Base-by-base conservation (phyloP, 2,797 vertebrate species). In the Pipistrellus kuhlii region DNA sequence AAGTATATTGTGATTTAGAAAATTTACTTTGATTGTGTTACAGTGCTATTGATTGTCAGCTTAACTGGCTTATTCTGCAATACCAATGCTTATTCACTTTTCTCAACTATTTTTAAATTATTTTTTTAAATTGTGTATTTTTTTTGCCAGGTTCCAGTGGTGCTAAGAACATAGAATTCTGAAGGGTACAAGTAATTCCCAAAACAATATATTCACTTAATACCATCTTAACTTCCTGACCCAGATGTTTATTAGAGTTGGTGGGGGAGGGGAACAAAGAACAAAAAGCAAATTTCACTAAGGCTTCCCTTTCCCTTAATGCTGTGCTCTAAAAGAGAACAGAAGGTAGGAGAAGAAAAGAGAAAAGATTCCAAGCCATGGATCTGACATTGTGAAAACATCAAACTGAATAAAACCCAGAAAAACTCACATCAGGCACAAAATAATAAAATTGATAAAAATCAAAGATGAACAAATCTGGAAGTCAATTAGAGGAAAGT, bases 91-190 rank as follows among this genome's bases (percentile, higher is more conserved):
- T 92, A 68, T 55, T 86, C 4, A 59, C 10, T 64, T 88, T 85
- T 46, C 38, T 82, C 11, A 76, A 83, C 20, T 83, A 48, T 48
- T 82, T 25, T 41, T 41, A 59, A 35, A 53, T 77, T 35, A 41
- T 59, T 80, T 41, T 55, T 51, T 75, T 27, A 41, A 17, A 88
- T 55, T 59, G 48, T 81, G 76, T 53, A 82, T 85, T 92, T 88
- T 92, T 88, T 7, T 38, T 38, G 14, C 15, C 62, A 51, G 32
- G 48, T 30, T 1, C 6, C 55, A 15, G 27, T 46, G 9, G 8
- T 68, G 12, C 21, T 86, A 53, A 87, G 64, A 86, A 48, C 23
- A 68, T 27, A 73, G 27, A 86, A 57, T 76, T 86, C 46, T 93
- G 30, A 90, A 76, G 17, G 66, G 44, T 87, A 53, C 25, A 81